Evolutionary conservation across 2,113 vertebrate species (phyloP), one percentile per base, ranked within the genome.

Genomic region (Paramisgurnus dabryanus): DNA sequence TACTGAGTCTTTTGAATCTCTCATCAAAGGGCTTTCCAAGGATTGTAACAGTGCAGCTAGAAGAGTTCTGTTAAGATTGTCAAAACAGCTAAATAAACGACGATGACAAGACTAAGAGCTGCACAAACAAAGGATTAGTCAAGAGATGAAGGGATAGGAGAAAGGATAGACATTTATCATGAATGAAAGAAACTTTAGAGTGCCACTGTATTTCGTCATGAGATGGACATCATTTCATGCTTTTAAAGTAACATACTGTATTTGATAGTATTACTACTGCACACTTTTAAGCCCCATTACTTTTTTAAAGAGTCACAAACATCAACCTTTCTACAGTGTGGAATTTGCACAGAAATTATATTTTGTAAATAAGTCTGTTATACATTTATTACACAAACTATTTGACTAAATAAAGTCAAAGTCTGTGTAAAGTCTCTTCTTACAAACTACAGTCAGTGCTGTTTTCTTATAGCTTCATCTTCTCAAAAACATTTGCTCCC

Each of bases 71-170:
- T 67, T 85, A 84, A 87, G 88, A 90, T 45, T 77, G 86, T 85
- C 86, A 85, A 87, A 84, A 83, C 88, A 91, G 87, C 91, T 91
- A 91, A 92, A 91, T 88, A 94, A 93, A 94, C 90, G 84, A 1
- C 13, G 17, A 81, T 92, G 92, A 92, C 91, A 93, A 88, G 89
- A 81, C 65, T 74, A 86, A 92, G 91, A 92, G 89, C 90, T 91
- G 84, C 83, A 86, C 91, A 93, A 93, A 94, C 91, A 93, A 83
- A 77, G 90, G 92, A 92, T 92, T 92, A 90, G 85, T 85, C 86
- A 60, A 73, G 83, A 88, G 91, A 90, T 92, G 90, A 94, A 91
- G 92, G 91, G 83, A 86, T 82, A 79, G 89, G 87, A 87, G 90
- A 90, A 85, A 70, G 2, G 41, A 74, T 74, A 81, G 73, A 84